A percentile compares a stretch with the other conserved stretches of the same genome.
These are phyloP conservation scores for Epizoanthus stellaris DNA, from an alignment of 92 coral and sea anemone species.

Conservation along the genomic window DNA sequence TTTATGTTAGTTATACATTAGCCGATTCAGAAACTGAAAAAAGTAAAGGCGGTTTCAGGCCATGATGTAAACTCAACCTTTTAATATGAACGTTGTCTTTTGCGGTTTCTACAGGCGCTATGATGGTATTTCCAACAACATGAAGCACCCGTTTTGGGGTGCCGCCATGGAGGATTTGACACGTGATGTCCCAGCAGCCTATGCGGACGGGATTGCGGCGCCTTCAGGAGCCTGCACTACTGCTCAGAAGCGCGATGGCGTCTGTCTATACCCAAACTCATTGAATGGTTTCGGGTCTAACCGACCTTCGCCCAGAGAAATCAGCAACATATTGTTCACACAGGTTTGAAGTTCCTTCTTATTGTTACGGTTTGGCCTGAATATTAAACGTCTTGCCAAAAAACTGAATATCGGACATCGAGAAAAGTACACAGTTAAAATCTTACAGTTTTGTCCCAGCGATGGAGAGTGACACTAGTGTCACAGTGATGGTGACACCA, in stretches of 20 bases:
- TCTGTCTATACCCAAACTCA: slow-evolving; percentile 69
- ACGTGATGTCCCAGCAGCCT: slow-evolving; percentile 82
- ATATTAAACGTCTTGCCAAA: no score
- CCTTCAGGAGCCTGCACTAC: slow-evolving; percentile 84
- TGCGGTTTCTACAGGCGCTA: slow-evolving; percentile 64
- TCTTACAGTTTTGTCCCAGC: no score
- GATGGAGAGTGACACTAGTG: no score
- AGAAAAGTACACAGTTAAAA: no score
- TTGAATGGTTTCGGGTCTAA: slow-evolving; percentile 84
- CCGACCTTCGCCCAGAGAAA: slow-evolving; percentile 83
- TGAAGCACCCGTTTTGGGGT: slow-evolving; percentile 81
- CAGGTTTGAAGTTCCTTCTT: slow-evolving; percentile 57
- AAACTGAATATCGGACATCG: no score
- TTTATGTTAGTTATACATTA: no score
- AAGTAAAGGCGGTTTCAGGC: no score
- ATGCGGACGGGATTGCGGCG: slow-evolving; percentile 80
- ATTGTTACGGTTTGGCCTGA: background rate
- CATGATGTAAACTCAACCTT: no score
- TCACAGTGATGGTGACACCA: no score
- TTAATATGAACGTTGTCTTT: no score
- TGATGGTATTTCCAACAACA: slow-evolving; percentile 89
- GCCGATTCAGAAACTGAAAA: no score
- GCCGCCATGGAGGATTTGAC: slow-evolving; percentile 74
- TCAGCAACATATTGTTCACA: slow-evolving; percentile 85
- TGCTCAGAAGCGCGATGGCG: slow-evolving; percentile 51